Conservation (phyloP, 2,888 invertebrate genomes). For the Saturnia pavonia region DNA sequence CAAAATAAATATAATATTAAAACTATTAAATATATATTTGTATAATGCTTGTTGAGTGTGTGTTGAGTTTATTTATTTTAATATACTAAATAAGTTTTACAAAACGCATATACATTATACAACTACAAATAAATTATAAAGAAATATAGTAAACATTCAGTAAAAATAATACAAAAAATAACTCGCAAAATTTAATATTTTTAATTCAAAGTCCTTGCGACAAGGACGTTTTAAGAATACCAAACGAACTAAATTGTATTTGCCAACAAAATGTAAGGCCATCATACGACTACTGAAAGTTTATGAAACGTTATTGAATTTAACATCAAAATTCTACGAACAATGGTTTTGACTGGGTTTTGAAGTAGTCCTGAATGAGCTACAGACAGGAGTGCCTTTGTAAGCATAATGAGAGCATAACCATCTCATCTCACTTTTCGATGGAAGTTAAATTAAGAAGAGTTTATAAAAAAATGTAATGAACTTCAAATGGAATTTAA, state of each 20-base stretch:
- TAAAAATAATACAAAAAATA: no score
- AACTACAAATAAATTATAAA: no score
- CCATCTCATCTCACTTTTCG: slow-evolving; percentile 26
- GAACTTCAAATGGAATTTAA: neutral
- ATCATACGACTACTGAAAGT: slow-evolving; percentile 53
- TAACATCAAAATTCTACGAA: slow-evolving; percentile 51
- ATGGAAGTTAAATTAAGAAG: slow-evolving; percentile 48
- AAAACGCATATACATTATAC: no score
- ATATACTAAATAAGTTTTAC: no score
- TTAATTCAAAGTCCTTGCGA: neutral
- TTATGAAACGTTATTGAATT: slow-evolving; percentile 57
- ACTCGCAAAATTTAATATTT: neutral
- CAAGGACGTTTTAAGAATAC: neutral
- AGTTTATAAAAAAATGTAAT: slow-evolving; percentile 33
- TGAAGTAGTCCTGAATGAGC: slow-evolving; percentile 52
- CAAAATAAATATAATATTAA: no score
- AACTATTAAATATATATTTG: no score
- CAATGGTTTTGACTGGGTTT: slow-evolving; percentile 59
- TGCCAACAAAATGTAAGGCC: slow-evolving; percentile 44
- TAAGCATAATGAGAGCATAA: slow-evolving; percentile 28
- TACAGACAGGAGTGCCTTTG: slow-evolving; percentile 35
- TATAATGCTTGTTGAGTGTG: no score
- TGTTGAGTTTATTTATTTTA: no score
- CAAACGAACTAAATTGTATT: slow-evolving; percentile 26
- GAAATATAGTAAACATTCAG: neutral